Conservation (phyloP, 53 echinoderm and acorn worm genomes). For the Arbacia lixula region DNA sequence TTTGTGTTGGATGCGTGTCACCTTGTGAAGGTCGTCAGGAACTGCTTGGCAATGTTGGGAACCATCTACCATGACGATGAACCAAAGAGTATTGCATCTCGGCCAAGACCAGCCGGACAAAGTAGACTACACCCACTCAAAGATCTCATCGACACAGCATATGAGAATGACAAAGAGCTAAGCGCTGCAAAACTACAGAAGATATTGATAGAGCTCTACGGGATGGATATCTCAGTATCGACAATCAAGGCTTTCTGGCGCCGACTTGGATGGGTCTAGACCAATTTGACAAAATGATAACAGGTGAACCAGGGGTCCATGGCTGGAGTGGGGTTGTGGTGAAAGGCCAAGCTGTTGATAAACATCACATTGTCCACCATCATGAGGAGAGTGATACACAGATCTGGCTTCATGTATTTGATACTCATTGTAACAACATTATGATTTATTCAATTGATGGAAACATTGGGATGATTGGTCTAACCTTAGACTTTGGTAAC, state of each 20-base stretch:
- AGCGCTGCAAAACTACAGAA: no score
- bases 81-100: neutral
- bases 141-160: no score
- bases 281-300: no score
- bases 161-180: no score
- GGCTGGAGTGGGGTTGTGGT: slow-evolving; percentile 33
- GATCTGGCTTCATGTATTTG: slow-evolving; percentile 71
- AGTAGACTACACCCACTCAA: no score
- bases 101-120: no score
- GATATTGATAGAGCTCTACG: no score
- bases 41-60: slow-evolving; percentile 59
- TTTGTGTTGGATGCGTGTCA: slow-evolving; percentile 76
- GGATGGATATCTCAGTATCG: no score
- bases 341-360: slow-evolving; percentile 4
- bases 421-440: slow-evolving; percentile 50
- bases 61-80: slow-evolving; percentile 61
- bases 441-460: slow-evolving; percentile 61
- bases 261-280: no score
- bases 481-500: slow-evolving; percentile 49
- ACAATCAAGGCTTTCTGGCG: no score
- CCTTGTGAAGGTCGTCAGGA: slow-evolving; percentile 60
- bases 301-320: slow-evolving; percentile 24
- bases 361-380: slow-evolving; percentile 41
- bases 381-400: slow-evolving; percentile 75
- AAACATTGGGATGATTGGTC: slow-evolving; percentile 68